Evolutionary conservation across 2,888 invertebrate genomes (phyloP), one percentile per base, ranked within the genome.

Genomic region (Patella caerulea): DNA sequence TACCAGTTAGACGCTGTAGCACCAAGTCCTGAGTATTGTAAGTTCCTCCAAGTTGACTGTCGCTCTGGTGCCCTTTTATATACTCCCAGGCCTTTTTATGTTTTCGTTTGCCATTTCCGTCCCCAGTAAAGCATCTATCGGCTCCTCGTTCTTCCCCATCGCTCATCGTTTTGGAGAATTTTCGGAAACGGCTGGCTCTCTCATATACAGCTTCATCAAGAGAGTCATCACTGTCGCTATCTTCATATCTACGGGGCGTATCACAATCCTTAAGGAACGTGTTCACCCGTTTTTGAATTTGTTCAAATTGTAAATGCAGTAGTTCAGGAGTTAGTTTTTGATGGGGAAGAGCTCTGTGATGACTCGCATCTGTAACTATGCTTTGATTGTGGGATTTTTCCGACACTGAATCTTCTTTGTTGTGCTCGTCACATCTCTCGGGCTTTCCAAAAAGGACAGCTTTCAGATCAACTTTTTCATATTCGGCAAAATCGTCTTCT

Each of bases 11-110:
- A 45, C 86, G 84, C 77, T 88, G 86, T 12, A 89, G 81, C 0
- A 89, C 84, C n/a, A 89, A 82, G 74, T 88, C 86, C 76, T 86
- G 87, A 0, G 88, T 81, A 14, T 83, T 85, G 73, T 85, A 83
- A 34, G 82, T 83, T 19, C 84, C 79, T 45, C 80, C 74, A 5
- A 85, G 74, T 17, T 79, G 79, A 7, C 85, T 86, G 59, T 84
- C 83, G 59, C 82, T 75, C 15, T 82, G 75, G n/a, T 83, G 83
- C 3, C 84, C 84, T 24, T 82, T 82, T 34, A 88, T 88, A 34
- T 83, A 82, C 78, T 86, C 83, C 88, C 88, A 88, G n/a, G 77
- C 79, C 83, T 82, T 72, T 83, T 83, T 81, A 76, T 78, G 34
- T 78, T 75, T 71, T 54, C 74, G 34, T 78, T 76, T 17, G 52